Base-by-base conservation (phyloP, 2,888 invertebrate genomes). In the Antheraea assamensis region DNA sequence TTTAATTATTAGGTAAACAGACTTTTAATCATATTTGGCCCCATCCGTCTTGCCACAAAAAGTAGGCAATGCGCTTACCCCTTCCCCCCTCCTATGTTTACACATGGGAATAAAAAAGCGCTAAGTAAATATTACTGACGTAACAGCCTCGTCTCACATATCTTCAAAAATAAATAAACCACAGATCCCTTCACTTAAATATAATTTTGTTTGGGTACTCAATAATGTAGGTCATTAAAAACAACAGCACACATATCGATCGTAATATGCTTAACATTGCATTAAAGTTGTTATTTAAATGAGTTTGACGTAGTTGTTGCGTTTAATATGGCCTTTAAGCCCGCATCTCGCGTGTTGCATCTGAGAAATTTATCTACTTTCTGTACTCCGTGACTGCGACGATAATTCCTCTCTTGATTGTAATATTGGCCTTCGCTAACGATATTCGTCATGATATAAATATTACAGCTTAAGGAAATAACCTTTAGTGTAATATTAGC, bases 241-340 rank as follows among this genome's bases (percentile, higher is more conserved):
- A 35, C 19, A 64, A 64, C 27, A 27, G 2, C 3, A 7, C 27
- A 64, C 61, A 27, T 61, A 64, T 30, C 64, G 64, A 64, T 27
- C n/a, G 30, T 30, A 30, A 64, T 66, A 24, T 66, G 35, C 19
- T 66, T 66, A 66, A 19, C 1, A 31, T 35, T 35, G 66, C 66
- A 5, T 35, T 35, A 21, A 66, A 66, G 31, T 66, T 66, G 66
- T 66, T 13, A 66, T 66, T 24, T 21, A 66, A 66, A 66, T 66
- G 30, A 66, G 35, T 31, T 21, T 35, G 31, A 30, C 31, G 21
- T 66, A 66, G 7, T 30, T 66, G 35, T 66, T 31, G 19, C 66
- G 35, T 66, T 19, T 66, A 31, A 24, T 35, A 66, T 19, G 66
- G 66, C 66, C 66, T 66, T 31, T 35, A 35, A 13, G 21, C 66